Base-by-base conservation (phyloP, 2,113 vertebrate species). In the Phrynosoma platyrhinos region DNA sequence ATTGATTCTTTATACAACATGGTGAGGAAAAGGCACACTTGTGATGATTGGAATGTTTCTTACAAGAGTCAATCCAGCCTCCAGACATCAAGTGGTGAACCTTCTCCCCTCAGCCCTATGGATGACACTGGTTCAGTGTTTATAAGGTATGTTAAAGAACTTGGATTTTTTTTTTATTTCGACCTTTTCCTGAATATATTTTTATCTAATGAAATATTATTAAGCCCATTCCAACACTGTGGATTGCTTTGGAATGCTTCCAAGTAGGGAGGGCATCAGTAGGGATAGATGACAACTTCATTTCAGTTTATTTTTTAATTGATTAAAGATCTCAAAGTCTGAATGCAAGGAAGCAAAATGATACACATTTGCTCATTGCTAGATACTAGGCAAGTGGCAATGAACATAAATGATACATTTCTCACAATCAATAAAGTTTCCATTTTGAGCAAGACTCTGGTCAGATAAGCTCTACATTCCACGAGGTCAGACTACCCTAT, bases 91-190 rank as follows among this genome's bases (percentile, higher is more conserved):
- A 62, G 79, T 4, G 52, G 64, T 0, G 86, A 91, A 42, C 53
- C 52, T 1, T 36, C n/a, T 3, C 83, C 84, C 0, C 68, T 66
- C 78, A 96, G 95, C 83, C 85, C 93, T 53, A 82, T 89, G 0
- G 95, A 96, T 52, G 96, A 93, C 53, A 87, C 84, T 0, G 68
- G 94, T 93, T 95, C 95, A 0, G 93, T 94, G 78, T 95, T 97
- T 90, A 12, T 96, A 89, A 96, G 96, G 97, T 97, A 95, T 94
- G 94, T 91, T 27, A 75, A 13, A 2, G 25, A 80, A 36, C 27
- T 20, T 64, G 21, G 66, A 5, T 32, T 40, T 55, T 69, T 20
- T 30, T 30, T 30, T 72, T 4, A 8, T 10, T 82, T 30, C n/a
- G 42, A 27, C 12, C 52, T 40, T 71, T 58, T 62, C 27, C 27